Evolutionary conservation across 1,140 invertebrate species (phyloP).

Genomic region (Wiebesia pumilae): DNA sequence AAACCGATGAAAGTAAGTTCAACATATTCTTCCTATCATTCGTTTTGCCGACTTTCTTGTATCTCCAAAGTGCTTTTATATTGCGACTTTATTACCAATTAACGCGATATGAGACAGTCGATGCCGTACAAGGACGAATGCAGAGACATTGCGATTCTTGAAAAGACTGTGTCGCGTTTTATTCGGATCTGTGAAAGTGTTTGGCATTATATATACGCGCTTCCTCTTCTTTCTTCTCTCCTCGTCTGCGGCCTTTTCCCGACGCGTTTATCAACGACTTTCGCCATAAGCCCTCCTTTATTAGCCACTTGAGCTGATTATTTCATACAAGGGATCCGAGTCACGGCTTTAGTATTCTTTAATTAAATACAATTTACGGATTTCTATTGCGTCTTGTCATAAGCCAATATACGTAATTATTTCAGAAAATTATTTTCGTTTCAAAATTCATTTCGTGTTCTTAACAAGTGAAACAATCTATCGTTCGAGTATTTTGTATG

Average conservation of each 20-base stretch:
- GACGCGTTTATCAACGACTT: background rate
- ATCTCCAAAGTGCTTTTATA: slow-evolving; percentile 11
- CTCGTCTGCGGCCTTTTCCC: too few species aligned
- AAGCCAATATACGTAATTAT: background rate
- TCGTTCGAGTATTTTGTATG: too few species aligned
- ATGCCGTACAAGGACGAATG: background rate
- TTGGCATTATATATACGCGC: background rate
- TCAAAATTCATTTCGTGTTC: too few species aligned
- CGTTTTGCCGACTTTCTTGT: background rate
- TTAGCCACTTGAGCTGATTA: slow-evolving; percentile 21
- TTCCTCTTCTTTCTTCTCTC: background rate
- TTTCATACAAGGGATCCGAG: background rate
- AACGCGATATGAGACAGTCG: slow-evolving; percentile 11
- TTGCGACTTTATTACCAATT: slow-evolving; percentile 47
- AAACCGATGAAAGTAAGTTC: slow-evolving; percentile 98
- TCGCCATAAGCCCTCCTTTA: slow-evolving; percentile 24
- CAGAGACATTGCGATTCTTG: background rate
- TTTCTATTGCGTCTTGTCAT: background rate
- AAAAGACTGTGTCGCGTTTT: background rate
- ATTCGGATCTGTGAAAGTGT: background rate
- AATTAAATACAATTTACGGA: background rate
- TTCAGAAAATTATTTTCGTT: background rate
- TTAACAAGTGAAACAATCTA: too few species aligned
- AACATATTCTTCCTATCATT: background rate
- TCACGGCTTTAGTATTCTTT: background rate